Conservation (phyloP, 2,797 vertebrate species). For the Semaprochilodus insignis region DNA sequence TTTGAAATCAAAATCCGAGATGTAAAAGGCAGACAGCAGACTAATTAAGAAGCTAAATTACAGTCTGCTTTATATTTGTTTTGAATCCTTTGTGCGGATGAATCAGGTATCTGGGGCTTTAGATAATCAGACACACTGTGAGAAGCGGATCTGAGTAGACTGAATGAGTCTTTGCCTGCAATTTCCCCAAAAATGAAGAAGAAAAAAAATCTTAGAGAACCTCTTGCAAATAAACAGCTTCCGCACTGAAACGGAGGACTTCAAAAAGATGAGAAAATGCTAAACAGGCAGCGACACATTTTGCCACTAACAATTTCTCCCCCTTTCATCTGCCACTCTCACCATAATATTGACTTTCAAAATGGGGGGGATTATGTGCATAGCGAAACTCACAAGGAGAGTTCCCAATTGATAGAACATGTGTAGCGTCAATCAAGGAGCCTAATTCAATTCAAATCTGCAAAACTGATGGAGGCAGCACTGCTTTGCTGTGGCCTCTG, state of each 20-base stretch:
- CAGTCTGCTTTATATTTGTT: conserved; percentile 28
- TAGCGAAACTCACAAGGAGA: conserved; percentile 29
- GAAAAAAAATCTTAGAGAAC: conserved; percentile 16
- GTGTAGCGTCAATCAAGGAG: conserved; percentile 66
- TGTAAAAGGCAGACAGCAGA: neutral
- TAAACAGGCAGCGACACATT: conserved; percentile 29
- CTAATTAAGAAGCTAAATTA: conserved; percentile 20
- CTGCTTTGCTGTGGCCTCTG: conserved; percentile 66
- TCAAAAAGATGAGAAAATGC: conserved; percentile 18
- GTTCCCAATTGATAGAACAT: conserved; percentile 57
- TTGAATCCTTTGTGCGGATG: conserved; percentile 25
- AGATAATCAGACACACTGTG: conserved; percentile 31
- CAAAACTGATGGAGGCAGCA: conserved; percentile 61
- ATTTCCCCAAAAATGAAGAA: conserved; percentile 10
- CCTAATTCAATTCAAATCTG: conserved; percentile 54
- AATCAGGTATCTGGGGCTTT: conserved; percentile 28
- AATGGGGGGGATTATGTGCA: conserved; percentile 50
- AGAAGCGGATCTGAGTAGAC: conserved; percentile 9
- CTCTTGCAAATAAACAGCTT: conserved; percentile 30
- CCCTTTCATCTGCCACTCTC: conserved; percentile 46
- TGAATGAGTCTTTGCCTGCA: conserved; percentile 25
- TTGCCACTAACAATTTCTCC: conserved; percentile 17
- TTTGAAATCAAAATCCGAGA: neutral
- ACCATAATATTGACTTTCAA: conserved; percentile 56
- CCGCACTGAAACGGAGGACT: conserved; percentile 6